A percentile compares a stretch with the other conserved stretches of the same genome.
phyloP scores from a whole-genome alignment of 2,113 vertebrate genomes.

The Pteruthius melanotis region DNA sequence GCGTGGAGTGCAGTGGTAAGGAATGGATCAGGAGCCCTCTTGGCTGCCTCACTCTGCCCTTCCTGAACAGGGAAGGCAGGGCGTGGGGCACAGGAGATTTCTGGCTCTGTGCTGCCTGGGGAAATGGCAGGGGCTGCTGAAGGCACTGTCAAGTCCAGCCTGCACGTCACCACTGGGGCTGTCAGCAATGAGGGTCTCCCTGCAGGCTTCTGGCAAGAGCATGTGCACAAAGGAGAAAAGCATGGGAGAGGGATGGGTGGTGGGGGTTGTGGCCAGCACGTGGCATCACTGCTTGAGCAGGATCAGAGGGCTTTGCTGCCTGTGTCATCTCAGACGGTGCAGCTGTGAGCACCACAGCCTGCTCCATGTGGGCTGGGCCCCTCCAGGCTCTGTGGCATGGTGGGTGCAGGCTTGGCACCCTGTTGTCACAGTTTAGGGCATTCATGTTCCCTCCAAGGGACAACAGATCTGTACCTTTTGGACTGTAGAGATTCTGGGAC shows the following conservation, averaged over 20 bases:
- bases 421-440: background rate
- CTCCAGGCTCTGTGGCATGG: background rate
- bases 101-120: background rate
- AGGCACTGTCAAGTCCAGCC: background rate
- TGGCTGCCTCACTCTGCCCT: background rate
- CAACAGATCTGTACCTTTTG: background rate
- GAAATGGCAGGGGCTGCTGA: background rate
- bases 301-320: background rate
- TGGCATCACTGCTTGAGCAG: rapidly evolving
- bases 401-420: background rate
- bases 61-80: background rate
- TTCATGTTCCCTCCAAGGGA: background rate
- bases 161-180: rapidly evolving
- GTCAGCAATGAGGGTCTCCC: rapidly evolving
- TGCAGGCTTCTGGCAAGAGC: background rate
- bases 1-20: background rate
- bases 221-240: background rate
- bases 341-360: background rate
- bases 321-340: rapidly evolving
- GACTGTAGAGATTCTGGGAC: background rate
- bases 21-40: background rate
- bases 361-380: background rate
- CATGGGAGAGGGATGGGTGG: background rate
- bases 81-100: background rate
- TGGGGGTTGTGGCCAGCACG: too few species aligned